Evolutionary conservation across 2,888 invertebrate genomes (phyloP).

Genomic region (Tuta absoluta): DNA sequence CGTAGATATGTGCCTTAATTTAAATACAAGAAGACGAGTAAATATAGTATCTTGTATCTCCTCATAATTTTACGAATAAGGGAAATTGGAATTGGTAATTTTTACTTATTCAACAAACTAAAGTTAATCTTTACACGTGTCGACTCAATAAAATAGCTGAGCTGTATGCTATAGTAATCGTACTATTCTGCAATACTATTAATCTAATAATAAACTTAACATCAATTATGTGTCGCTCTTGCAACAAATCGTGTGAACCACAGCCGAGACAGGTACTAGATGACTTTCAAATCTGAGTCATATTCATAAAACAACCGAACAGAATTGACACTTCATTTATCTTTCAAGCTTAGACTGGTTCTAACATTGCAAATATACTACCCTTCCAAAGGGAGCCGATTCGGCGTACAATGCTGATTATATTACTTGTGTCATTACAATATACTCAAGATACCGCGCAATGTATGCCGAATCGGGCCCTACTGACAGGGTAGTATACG

Average conservation of each 20-base stretch:
- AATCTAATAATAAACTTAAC: constrained; percentile 3
- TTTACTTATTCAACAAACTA: constrained; percentile 29
- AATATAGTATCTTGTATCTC: too few species aligned
- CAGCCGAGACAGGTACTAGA: constrained; percentile 4
- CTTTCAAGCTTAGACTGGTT: constrained; percentile 16
- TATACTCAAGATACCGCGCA: too few species aligned
- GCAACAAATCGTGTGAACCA: constrained; percentile 20
- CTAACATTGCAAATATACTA: too few species aligned
- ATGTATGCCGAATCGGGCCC: too few species aligned
- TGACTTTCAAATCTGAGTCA: constrained; percentile 5
- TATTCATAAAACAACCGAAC: constrained; percentile 21
- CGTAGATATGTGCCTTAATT: too few species aligned
- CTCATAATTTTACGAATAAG: constrained; percentile 18
- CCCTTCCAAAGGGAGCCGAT: too few species aligned
- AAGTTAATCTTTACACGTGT: constrained; percentile 4
- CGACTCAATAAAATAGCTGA: background rate
- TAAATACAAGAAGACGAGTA: too few species aligned
- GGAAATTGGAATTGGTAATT: constrained; percentile 55
- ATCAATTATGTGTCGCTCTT: constrained; percentile 13
- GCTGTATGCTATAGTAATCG: background rate
- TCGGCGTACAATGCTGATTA: too few species aligned
- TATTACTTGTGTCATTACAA: too few species aligned
- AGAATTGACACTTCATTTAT: constrained; percentile 28
- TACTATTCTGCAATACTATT: constrained; percentile 5
- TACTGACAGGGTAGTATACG: too few species aligned